Evolutionary conservation across 2,113 vertebrate genomes (phyloP), one percentile per base, ranked within the genome.

Genomic region (Rallus limicola): DNA sequence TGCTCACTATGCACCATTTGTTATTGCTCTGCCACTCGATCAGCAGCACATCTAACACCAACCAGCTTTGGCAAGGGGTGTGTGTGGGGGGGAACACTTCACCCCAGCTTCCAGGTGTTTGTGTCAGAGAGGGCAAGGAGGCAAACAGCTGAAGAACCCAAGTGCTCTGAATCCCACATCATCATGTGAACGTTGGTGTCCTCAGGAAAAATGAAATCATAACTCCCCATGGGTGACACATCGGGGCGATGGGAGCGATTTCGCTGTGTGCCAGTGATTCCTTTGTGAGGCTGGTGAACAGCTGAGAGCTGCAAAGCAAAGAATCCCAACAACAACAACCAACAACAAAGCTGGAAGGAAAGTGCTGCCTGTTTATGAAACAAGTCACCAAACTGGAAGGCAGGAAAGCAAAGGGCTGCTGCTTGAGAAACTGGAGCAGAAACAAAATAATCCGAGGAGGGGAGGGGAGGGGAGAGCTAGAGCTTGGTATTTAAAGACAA

Each of bases 281-380:
- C 91, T 95, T 95, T 95, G 95, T 95, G 88, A 96, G 95, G 75
- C 93, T 46, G 97, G 96, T 13, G 58, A 96, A 97, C 96, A 98
- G 93, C 94, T 94, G 95, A 97, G 92, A 62, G 92, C 96, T 95
- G 95, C 97, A 97, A 94, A 97, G 97, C 96, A 97, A 97, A 97
- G 93, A 93, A 97, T 48, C 92, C 52, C 74, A 88, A 88, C 87
- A 94, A 96, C 90, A 88, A 86, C 87, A 94, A 96, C 90, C 90
- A 97, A 94, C 95, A 96, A 95, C 94, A 81, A 92, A 93, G 82
- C 92, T 97, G 94, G 93, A 93, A 97, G 97, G 96, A 96, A 97
- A 97, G 97, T 92, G 63, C 96, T 97, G 96, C 86, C 88, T 94
- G 84, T 93, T 92, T 96, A 96, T 70, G 90, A 97, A 97, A 74